These are phyloP conservation scores for Sciurus carolinensis DNA, from an alignment of 2,797 vertebrate genomes.

Conservation along the genomic window DNA sequence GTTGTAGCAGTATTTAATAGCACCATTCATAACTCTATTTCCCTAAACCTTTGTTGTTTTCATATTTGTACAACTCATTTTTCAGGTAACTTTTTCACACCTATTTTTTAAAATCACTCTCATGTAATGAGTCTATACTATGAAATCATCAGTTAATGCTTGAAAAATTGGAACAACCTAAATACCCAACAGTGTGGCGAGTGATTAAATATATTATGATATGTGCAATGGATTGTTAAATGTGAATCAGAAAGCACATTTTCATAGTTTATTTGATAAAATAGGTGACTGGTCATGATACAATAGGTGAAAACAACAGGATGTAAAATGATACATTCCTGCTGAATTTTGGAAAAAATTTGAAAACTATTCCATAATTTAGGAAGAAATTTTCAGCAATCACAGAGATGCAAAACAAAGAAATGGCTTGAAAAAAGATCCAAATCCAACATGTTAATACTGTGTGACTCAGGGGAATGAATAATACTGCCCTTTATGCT, in stretches of 20 bases:
- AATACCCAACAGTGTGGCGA: neutral
- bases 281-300: neutral
- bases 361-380: neutral
- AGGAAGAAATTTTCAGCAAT: slow-evolving; percentile 21
- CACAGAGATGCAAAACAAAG: neutral
- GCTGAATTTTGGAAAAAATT: neutral
- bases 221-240: neutral
- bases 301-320: slow-evolving; percentile 7
- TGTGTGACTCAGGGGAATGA: neutral
- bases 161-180: slow-evolving; percentile 6
- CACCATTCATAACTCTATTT: slow-evolving; percentile 10
- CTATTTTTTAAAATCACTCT: slow-evolving; percentile 2
- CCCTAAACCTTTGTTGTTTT: neutral
- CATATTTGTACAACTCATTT: neutral
- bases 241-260: neutral
- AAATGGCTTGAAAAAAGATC: slow-evolving; percentile 25
- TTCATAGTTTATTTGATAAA: neutral
- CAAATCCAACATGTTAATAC: neutral
- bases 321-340: neutral
- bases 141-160: neutral
- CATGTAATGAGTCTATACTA: neutral
- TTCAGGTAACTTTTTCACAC: neutral
- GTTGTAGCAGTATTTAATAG: neutral
- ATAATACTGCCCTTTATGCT: neutral
- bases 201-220: neutral